Conservation (phyloP, 2,888 invertebrate genomes). For the Brachypalpus laphriformis region DNA sequence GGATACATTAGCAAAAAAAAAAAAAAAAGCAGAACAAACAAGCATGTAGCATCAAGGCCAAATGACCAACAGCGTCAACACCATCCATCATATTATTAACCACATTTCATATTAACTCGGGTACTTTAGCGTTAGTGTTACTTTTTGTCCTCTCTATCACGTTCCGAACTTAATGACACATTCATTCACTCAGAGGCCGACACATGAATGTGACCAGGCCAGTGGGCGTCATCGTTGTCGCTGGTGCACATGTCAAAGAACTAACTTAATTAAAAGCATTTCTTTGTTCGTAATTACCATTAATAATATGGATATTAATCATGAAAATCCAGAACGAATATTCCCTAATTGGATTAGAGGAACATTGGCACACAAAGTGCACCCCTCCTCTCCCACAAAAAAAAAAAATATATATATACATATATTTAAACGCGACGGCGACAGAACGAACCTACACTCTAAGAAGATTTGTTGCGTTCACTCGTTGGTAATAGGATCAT, state of each 20-base stretch:
- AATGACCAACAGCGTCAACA: conserved; percentile 51
- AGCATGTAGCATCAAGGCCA: conserved; percentile 14
- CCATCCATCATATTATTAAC: conserved; percentile 62
- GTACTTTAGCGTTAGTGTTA: conserved; percentile 32
- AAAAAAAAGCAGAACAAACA: neutral
- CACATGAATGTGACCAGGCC: neutral
- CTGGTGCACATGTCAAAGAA: conserved; percentile 55
- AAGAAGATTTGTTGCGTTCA: neutral
- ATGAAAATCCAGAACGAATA: conserved; percentile 45
- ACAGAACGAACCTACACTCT: neutral
- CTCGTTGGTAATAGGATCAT: conserved; percentile 1
- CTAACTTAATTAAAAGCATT: conserved; percentile 62
- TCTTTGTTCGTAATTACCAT: conserved; percentile 60
- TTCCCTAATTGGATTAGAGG: conserved; percentile 49
- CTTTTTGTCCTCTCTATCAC: conserved; percentile 47
- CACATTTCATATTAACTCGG: conserved; percentile 36
- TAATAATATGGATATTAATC: conserved; percentile 60
- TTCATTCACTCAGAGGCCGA: conserved; percentile 38
- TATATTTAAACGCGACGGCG: neutral
- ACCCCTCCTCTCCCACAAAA: neutral
- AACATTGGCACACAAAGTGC: conserved; percentile 2
- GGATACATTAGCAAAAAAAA: neutral
- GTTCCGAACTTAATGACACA: conserved; percentile 51
- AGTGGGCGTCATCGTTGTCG: neutral
- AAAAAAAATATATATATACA: neutral